phyloP scores from a whole-genome alignment of 2,797 vertebrate genomes.

The Salarias fasciatus region DNA sequence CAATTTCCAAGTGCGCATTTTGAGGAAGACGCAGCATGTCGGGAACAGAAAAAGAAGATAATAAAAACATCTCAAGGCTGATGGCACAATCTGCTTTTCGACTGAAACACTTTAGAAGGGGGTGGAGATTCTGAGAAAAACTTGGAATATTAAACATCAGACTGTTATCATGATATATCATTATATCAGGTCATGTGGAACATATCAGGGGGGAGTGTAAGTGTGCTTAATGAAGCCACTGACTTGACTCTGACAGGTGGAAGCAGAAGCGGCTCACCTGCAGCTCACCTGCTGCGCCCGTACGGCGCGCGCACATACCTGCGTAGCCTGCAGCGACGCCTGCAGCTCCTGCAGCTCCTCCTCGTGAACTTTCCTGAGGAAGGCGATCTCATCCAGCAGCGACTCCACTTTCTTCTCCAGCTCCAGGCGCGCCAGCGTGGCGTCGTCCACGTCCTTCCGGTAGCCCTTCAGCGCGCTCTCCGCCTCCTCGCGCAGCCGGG shows the following conservation, averaged over 20 bases:
- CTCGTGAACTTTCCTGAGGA: slow-evolving; percentile 87
- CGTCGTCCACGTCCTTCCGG: slow-evolving; percentile 87
- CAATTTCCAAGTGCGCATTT: slow-evolving; percentile 64
- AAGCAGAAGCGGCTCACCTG: not conserved
- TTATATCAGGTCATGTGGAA: not conserved
- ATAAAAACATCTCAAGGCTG: too few species aligned
- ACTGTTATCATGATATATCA: too few species aligned
- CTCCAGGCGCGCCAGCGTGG: slow-evolving; percentile 84
- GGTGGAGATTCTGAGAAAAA: not conserved
- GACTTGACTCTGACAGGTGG: not conserved
- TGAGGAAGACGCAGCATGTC: slow-evolving; percentile 7
- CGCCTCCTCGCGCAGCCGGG: slow-evolving; percentile 81
- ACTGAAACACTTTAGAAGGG: not conserved
- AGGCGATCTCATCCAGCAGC: slow-evolving; percentile 87
- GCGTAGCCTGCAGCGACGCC: slow-evolving; percentile 80
- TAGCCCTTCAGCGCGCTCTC: slow-evolving; percentile 82
- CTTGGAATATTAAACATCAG: not conserved
- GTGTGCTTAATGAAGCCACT: too few species aligned
- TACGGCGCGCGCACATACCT: slow-evolving; percentile 65
- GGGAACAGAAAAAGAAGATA: not conserved
- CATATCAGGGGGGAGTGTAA: not conserved
- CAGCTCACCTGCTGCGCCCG: not conserved
- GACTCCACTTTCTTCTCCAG: slow-evolving; percentile 88
- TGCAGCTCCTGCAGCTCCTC: slow-evolving; percentile 87
- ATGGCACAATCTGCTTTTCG: not conserved